phyloP scores from a whole-genome alignment of 2,888 invertebrate genomes.

The Aricia artaxerxes region DNA sequence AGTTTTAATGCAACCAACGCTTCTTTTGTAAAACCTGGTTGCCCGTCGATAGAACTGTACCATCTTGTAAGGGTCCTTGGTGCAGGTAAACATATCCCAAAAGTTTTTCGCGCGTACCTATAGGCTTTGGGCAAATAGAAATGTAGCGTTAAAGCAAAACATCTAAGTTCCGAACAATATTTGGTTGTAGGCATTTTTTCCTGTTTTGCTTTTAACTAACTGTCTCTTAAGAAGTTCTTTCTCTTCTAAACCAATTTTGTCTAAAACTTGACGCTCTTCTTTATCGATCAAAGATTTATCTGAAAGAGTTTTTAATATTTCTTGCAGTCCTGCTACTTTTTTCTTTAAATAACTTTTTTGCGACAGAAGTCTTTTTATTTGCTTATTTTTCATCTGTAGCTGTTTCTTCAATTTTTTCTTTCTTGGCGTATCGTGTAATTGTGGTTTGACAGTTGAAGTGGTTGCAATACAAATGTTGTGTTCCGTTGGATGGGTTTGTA shows the following conservation, averaged over 20 bases:
- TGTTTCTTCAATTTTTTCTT: neutral
- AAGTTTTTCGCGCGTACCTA: no score
- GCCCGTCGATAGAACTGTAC: no score
- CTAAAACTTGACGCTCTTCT: neutral
- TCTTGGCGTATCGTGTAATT: neutral
- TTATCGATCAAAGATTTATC: neutral
- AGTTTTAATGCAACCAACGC: no score
- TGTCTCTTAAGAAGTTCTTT: neutral
- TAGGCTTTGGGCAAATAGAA: no score
- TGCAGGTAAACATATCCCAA: no score
- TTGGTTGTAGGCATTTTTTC: neutral
- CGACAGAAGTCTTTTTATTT: conserved; percentile 14
- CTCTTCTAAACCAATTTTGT: neutral
- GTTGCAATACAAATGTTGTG: no score
- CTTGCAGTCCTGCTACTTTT: conserved; percentile 23
- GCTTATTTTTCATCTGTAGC: conserved; percentile 8
- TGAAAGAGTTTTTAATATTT: neutral
- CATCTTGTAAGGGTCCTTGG: no score
- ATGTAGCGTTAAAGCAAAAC: no score
- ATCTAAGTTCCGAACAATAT: neutral
- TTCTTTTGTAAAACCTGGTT: no score
- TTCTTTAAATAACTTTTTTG: conserved; percentile 14
- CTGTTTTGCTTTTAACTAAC: neutral
- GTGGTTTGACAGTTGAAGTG: no score
- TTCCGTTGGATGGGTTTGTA: neutral